Conservation (phyloP, 2,113 vertebrate species). For the Micronycteris hirsuta region DNA sequence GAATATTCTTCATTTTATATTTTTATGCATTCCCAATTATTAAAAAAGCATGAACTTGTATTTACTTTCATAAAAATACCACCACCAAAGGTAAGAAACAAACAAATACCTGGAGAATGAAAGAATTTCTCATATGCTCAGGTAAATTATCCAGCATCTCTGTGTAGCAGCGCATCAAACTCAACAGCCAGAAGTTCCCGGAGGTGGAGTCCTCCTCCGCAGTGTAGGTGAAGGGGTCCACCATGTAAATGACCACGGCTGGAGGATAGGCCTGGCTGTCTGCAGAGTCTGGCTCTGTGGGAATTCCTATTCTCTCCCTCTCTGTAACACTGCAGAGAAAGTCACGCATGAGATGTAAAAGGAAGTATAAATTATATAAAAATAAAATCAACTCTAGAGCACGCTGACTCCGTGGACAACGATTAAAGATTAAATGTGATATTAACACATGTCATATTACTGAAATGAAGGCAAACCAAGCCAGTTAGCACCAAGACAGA, state of each 20-base stretch:
- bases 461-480: background rate
- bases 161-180: conserved; percentile 95
- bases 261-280: conserved; percentile 92
- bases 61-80: background rate
- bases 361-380: background rate
- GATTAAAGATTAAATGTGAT: background rate
- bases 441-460: no score
- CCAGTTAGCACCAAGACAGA: background rate
- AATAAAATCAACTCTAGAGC: background rate
- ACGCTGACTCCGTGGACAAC: rapidly evolving
- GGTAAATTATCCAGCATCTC: conserved; percentile 94
- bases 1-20: background rate
- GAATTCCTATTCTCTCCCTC: conserved; percentile 92
- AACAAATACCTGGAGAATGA: conserved; percentile 91
- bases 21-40: background rate
- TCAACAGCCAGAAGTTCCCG: conserved; percentile 92
- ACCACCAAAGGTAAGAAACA: conserved; percentile 2
- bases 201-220: conserved; percentile 88
- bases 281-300: conserved; percentile 88
- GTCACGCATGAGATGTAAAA: background rate
- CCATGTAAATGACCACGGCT: conserved; percentile 94
- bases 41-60: background rate
- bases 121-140: conserved; percentile 90
- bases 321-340: conserved; percentile 83
- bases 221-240: conserved; percentile 93